Evolutionary conservation across 2,113 vertebrate genomes (phyloP).

Genomic region (Chascanopsetta lugubris): DNA sequence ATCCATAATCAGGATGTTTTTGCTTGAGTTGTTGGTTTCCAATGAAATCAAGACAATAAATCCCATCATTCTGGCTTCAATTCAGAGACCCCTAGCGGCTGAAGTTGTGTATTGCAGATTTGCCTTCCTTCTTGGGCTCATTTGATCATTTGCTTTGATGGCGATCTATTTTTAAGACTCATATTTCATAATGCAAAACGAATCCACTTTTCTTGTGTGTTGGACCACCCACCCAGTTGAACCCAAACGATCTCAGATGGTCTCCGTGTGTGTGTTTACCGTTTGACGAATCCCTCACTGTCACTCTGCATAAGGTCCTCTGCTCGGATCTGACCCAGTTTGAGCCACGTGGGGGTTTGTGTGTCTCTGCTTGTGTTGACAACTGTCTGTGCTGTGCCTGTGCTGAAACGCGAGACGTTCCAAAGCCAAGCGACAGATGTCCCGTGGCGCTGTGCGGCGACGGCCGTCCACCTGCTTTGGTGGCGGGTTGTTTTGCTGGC

Average conservation of each 20-base stretch:
- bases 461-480: slow-evolving; percentile 52
- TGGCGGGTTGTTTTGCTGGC: slow-evolving; percentile 36
- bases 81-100: too few species aligned
- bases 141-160: too few species aligned
- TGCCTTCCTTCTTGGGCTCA: too few species aligned
- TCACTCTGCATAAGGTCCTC: slow-evolving; percentile 3
- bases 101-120: too few species aligned
- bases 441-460: slow-evolving; percentile 51
- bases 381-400: slow-evolving; percentile 42
- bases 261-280: background rate
- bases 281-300: too few species aligned
- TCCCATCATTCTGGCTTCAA: too few species aligned
- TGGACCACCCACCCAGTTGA: background rate
- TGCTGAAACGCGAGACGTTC: slow-evolving; percentile 56
- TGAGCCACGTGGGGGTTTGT: slow-evolving; percentile 3
- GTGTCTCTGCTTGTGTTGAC: slow-evolving; percentile 66
- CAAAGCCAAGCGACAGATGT: slow-evolving; percentile 55
- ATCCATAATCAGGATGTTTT: too few species aligned
- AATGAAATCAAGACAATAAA: too few species aligned
- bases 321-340: background rate
- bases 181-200: too few species aligned
- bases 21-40: too few species aligned
- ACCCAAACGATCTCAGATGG: background rate
- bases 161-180: too few species aligned
- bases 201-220: too few species aligned